Evolutionary conservation across 2,113 vertebrate genomes (phyloP).

Genomic region (Pelecanoides urinatrix): DNA sequence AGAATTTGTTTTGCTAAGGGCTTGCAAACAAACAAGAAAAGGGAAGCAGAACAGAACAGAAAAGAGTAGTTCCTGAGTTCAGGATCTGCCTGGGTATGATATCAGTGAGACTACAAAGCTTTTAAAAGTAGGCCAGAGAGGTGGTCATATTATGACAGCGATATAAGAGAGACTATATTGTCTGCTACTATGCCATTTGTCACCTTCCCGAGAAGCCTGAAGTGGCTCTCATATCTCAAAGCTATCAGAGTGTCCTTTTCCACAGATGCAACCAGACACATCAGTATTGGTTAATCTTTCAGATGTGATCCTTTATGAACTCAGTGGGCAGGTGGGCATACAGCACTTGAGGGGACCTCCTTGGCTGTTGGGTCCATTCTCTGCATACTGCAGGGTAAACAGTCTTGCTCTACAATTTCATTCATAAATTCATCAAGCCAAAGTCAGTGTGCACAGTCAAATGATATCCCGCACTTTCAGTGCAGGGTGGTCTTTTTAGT

Average conservation of each 20-base stretch:
- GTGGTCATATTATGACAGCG: accelerated
- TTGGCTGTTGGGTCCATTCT: background rate
- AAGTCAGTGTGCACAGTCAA: background rate
- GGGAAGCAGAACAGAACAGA: background rate
- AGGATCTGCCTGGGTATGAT: background rate
- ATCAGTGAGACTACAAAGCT: background rate
- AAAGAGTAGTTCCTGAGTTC: background rate
- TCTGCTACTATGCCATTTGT: background rate
- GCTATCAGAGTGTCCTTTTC: background rate
- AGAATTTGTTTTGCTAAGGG: background rate
- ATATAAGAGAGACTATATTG: background rate
- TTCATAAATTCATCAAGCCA: background rate
- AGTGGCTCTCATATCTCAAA: background rate
- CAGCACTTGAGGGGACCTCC: background rate
- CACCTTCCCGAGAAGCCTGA: background rate
- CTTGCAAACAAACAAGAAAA: background rate
- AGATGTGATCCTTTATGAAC: background rate
- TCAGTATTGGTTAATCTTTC: background rate
- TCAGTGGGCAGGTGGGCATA: background rate
- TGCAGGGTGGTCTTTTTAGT: background rate
- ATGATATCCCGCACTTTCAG: background rate
- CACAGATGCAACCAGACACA: background rate
- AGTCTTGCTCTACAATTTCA: background rate
- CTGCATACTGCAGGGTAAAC: background rate
- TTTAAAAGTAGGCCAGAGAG: background rate